Evolutionary conservation across 2,888 invertebrate genomes (phyloP).

Genomic region (Papilio gigon): DNA sequence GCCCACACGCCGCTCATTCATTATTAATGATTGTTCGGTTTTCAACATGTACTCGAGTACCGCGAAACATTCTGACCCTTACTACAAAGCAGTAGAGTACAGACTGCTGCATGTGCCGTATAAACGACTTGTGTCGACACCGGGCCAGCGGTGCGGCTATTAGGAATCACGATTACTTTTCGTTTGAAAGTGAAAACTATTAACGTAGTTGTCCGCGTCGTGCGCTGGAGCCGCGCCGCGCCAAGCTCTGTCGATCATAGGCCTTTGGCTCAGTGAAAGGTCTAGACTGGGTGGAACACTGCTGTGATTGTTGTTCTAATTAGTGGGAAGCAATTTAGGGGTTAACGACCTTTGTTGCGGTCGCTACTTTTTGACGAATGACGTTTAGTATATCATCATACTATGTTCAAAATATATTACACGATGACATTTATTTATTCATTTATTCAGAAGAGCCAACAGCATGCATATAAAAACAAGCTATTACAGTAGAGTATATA

Average conservation of each 20-base stretch:
- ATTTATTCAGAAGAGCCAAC: neutral
- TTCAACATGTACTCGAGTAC: slow-evolving; percentile 6
- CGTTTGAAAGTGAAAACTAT: slow-evolving; percentile 34
- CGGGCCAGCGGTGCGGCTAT: slow-evolving; percentile 33
- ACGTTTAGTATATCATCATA: too few relatives aligned
- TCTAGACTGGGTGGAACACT: neutral
- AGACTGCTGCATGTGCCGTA: slow-evolving; percentile 10
- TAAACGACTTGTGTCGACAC: neutral
- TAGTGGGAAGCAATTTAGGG: neutral
- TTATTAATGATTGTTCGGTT: slow-evolving; percentile 20
- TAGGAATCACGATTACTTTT: slow-evolving; percentile 25
- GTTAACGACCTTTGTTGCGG: slow-evolving; percentile 6
- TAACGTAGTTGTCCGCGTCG: slow-evolving; percentile 6
- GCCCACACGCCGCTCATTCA: slow-evolving; percentile 30
- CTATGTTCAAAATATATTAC: too few relatives aligned
- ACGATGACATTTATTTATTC: too few relatives aligned
- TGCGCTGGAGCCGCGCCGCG: neutral
- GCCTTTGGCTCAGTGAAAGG: slow-evolving; percentile 32
- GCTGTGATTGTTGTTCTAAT: neutral
- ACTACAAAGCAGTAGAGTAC: neutral
- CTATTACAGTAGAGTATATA: too few relatives aligned
- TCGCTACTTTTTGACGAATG: neutral
- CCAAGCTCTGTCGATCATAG: slow-evolving; percentile 23
- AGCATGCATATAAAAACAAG: too few relatives aligned
- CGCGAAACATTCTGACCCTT: neutral